phyloP scores from a whole-genome alignment of 1,140 invertebrate genomes.

The Scaptomyza montana region DNA sequence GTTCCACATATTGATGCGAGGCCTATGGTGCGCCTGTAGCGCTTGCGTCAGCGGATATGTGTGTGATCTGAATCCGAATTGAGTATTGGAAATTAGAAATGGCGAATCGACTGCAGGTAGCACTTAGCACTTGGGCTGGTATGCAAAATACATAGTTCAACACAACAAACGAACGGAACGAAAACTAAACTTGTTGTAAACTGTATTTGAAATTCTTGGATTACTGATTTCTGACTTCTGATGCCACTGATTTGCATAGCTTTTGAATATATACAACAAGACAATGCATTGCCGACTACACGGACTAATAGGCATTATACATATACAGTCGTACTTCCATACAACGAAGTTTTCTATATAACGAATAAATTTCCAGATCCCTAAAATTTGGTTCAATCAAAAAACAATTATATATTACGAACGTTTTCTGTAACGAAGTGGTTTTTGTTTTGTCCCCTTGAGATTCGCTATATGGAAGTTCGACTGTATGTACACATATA shows the following conservation, averaged over 20 bases:
- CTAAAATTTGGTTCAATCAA: no score
- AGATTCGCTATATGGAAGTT: no score
- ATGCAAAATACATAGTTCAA: conserved; percentile 50
- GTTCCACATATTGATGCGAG: conserved; percentile 1
- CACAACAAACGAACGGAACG: background rate
- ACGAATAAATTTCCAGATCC: no score
- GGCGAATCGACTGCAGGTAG: conserved; percentile 62
- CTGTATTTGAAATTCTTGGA: conserved; percentile 27
- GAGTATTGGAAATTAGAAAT: conserved; percentile 34
- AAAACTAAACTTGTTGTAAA: conserved; percentile 47
- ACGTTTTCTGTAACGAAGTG: no score
- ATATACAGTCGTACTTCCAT: no score
- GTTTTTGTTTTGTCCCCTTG: no score
- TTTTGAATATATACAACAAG: conserved; percentile 60
- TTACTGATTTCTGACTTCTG: conserved; percentile 57
- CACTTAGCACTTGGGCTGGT: conserved; percentile 47
- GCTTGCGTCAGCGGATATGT: conserved; percentile 73
- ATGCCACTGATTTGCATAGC: conserved; percentile 68
- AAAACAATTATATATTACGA: no score
- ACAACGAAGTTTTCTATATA: no score
- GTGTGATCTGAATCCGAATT: conserved; percentile 39
- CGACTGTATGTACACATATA: conserved; percentile 8
- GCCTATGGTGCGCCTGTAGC: background rate
- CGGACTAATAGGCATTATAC: conserved; percentile 3
- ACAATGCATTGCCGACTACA: conserved; percentile 30